Conservation (phyloP, 2,797 vertebrate genomes). For the Neostethus bicornis region DNA sequence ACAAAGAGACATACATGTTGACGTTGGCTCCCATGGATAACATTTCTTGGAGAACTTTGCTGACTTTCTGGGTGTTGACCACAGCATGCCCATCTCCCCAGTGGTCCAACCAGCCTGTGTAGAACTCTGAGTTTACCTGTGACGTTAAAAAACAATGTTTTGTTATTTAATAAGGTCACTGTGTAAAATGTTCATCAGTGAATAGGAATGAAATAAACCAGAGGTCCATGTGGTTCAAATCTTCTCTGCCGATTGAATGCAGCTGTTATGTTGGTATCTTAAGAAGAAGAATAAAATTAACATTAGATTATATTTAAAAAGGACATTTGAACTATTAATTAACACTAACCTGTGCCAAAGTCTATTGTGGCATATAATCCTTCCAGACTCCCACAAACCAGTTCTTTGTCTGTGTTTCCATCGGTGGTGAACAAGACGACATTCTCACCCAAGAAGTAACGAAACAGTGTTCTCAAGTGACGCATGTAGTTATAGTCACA, state of each 20-base stretch:
- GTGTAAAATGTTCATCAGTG: not conserved
- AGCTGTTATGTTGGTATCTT: conserved; percentile 84
- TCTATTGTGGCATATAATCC: conserved; percentile 91
- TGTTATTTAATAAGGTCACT: not conserved
- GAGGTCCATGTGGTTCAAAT: conserved; percentile 87
- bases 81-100: conserved; percentile 89
- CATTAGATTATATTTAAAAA: not conserved
- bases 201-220: conserved; percentile 79
- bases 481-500: conserved; percentile 91
- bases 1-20: conserved; percentile 87
- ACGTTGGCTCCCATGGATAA: conserved; percentile 89
- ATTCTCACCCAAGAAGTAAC: conserved; percentile 82
- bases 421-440: conserved; percentile 94
- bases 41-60: conserved; percentile 83
- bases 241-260: conserved; percentile 86
- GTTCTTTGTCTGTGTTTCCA: conserved; percentile 79
- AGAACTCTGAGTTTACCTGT: conserved; percentile 98
- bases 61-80: conserved; percentile 75
- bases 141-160: conserved; percentile 15
- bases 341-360: conserved; percentile 89
- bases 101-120: conserved; percentile 98
- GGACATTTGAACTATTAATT: not conserved
- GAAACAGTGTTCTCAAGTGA: conserved; percentile 85
- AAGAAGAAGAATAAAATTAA: not conserved
- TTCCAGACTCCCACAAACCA: conserved; percentile 88